phyloP scores from a whole-genome alignment of 2,888 invertebrate species.

The Gnatocerus cornutus region DNA sequence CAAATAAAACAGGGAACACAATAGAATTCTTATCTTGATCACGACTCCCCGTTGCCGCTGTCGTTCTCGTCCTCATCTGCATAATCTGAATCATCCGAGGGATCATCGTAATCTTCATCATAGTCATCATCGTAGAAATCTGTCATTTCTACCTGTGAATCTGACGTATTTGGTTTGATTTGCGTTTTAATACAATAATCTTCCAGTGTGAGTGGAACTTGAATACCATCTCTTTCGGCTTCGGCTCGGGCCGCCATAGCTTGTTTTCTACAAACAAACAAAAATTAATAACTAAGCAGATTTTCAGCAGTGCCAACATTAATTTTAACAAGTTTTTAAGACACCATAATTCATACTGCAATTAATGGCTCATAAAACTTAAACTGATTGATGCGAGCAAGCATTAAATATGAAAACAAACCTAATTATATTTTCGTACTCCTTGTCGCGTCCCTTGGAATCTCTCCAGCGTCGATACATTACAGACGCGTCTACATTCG shows the following conservation, averaged over 20 bases:
- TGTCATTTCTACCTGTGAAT: constrained; percentile 88
- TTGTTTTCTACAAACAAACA: constrained; percentile 84
- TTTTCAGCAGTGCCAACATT: too few relatives aligned
- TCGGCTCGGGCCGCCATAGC: constrained; percentile 95
- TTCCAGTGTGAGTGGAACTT: constrained; percentile 97
- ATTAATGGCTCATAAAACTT: too few relatives aligned
- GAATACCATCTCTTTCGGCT: constrained; percentile 97
- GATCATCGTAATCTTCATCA: constrained; percentile 81
- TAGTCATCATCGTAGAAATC: constrained; percentile 98
- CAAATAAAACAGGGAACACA: constrained; percentile 18
- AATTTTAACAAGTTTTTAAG: too few relatives aligned
- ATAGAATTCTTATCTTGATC: constrained; percentile 70
- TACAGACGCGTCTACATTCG: constrained; percentile 99
- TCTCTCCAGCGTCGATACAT: constrained; percentile 99
- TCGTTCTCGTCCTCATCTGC: constrained; percentile 91
- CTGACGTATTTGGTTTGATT: constrained; percentile 89
- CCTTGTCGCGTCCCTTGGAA: constrained; percentile 97
- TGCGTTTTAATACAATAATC: constrained; percentile 98
- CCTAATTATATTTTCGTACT: constrained; percentile 99
- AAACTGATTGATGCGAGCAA: too few relatives aligned
- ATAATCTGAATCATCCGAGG: constrained; percentile 81
- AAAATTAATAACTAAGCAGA: not conserved
- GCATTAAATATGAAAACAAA: constrained; percentile 66
- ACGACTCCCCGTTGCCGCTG: constrained; percentile 94
- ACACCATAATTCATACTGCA: too few relatives aligned